Percentiles rank a stretch among this genome's conserved stretches.
These are phyloP conservation scores for Drosophila basisetae DNA, from an alignment of 2,888 invertebrate species.

Conservation along the genomic window DNA sequence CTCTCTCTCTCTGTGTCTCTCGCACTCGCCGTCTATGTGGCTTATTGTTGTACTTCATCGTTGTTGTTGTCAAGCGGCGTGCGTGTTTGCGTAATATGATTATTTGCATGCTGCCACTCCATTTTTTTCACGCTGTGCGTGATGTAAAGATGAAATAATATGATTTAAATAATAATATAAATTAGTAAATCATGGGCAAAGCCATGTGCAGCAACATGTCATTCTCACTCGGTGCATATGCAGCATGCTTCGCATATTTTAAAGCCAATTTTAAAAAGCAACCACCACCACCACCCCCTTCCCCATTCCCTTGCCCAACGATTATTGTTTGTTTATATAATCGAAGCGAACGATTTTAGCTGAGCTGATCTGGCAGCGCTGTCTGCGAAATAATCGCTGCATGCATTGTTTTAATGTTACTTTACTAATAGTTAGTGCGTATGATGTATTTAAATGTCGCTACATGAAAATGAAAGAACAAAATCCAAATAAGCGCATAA, in stretches of 20 bases:
- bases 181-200: constrained; percentile 80
- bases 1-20: background rate
- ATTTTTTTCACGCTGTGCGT: constrained; percentile 30
- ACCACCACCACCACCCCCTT: background rate
- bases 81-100: constrained; percentile 70
- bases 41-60: constrained; percentile 12
- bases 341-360: background rate
- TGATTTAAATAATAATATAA: constrained; percentile 85
- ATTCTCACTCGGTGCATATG: constrained; percentile 1
- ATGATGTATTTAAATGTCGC: constrained; percentile 35
- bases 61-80: constrained; percentile 18
- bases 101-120: constrained; percentile 61
- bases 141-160: constrained; percentile 81
- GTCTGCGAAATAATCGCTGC: background rate
- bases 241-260: constrained; percentile 49
- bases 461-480: background rate
- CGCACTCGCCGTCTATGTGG: background rate
- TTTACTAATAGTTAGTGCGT: constrained; percentile 36
- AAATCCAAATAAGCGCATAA: background rate
- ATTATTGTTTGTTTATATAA: background rate
- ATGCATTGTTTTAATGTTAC: background rate
- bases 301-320: background rate
- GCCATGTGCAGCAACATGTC: constrained; percentile 17
- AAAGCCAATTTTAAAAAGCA: constrained; percentile 4
- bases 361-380: background rate